phyloP scores from a whole-genome alignment of 2,113 vertebrate genomes.

The Ploceus nigricollis region DNA sequence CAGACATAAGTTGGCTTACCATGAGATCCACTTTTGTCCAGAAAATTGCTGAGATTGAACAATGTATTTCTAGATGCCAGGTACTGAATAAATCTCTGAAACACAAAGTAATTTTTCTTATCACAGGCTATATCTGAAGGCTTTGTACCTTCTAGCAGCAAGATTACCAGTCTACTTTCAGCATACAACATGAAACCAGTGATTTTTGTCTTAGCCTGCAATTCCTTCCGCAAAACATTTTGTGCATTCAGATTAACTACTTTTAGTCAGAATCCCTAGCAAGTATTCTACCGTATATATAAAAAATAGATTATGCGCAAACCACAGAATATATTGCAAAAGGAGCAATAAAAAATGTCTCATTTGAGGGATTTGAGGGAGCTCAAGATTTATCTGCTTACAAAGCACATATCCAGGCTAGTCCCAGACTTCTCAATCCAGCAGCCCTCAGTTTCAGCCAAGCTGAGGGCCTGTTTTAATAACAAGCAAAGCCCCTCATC shows the following conservation, averaged over 20 bases:
- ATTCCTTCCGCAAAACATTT: neutral
- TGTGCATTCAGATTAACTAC: neutral
- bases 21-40: constrained; percentile 98
- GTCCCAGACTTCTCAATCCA: neutral
- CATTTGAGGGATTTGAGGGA: neutral
- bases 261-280: neutral
- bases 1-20: constrained; percentile 74
- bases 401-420: neutral
- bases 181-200: neutral
- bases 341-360: neutral
- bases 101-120: constrained; percentile 49
- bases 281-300: neutral
- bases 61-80: constrained; percentile 98
- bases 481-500: neutral
- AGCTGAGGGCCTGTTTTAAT: neutral
- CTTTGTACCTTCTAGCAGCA: neutral
- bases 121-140: neutral
- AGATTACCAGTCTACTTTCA: neutral
- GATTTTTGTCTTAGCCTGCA: neutral
- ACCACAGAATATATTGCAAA: neutral
- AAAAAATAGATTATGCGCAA: neutral
- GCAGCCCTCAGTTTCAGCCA: neutral
- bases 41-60: constrained; percentile 99
- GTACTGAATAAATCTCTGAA: constrained; percentile 97
- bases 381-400: neutral